Base-by-base conservation (phyloP, 2,888 invertebrate species). In the Cordilura impudica region DNA sequence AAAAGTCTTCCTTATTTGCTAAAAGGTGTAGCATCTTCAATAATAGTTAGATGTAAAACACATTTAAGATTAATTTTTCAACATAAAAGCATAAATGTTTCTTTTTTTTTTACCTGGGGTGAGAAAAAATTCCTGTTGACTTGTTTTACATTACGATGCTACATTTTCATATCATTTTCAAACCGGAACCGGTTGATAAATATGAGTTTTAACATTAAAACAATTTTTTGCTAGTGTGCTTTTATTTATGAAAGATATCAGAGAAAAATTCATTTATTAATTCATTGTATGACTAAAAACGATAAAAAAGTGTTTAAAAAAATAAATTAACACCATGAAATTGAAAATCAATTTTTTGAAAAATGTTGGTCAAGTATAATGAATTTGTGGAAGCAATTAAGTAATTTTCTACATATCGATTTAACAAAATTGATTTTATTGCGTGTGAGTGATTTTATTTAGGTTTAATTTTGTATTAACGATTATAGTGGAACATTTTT, bases 141-240 rank as follows among this genome's bases (percentile, higher is more conserved):
- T 35, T 35, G 47, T 29, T 47, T 47, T 19, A 18, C 26, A 49
- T 29, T 43, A n/a, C n/a, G n/a, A n/a, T n/a, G n/a, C n/a, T n/a
- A n/a, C n/a, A n/a, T n/a, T n/a, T n/a, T 21, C 1, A 10, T 29
- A 18, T 19, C 23, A 18, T n/a, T 8, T 18, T 49, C n/a, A 65
- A 69, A 72, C 71, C 79, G 79, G 79, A 79, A 79, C 75, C 79
- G 79, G 79, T 75, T 75, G 54, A 35, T 26, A 47, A 65, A 76
- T 75, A 71, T 79, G 67, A 67, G 53, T 79, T 56, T 78, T 63
- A 67, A 67, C 63, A 79, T 67, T 67, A 53, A 63, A 75, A 75
- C 71, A 71, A 53, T 61, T 75, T 49, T 56, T 69, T 45, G 16
- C 67, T 66, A 10, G 26, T 18, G 43, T 39, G 45, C 19, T 4